Evolutionary conservation across 2,888 invertebrate genomes (phyloP).

Genomic region (Smittia aterrima): DNA sequence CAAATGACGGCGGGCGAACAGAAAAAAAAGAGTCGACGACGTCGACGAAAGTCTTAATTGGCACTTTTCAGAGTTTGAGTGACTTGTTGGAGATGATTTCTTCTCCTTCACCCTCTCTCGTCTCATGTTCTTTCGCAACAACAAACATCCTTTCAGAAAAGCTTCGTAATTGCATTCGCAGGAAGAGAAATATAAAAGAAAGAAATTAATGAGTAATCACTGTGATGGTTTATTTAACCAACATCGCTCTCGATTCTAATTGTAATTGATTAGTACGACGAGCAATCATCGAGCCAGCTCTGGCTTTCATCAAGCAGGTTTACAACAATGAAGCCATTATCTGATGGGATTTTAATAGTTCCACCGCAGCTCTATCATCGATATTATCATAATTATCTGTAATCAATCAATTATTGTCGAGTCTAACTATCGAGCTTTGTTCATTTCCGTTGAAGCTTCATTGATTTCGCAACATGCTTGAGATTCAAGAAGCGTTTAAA

Average conservation of each 20-base stretch:
- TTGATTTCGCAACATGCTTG: not conserved
- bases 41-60: conserved; percentile 35
- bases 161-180: conserved; percentile 1
- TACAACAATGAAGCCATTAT: conserved; percentile 14
- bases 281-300: not conserved
- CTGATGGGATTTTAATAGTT: not conserved
- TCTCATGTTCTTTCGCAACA: not conserved
- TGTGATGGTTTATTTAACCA: not conserved
- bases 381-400: conserved; percentile 21
- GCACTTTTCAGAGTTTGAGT: conserved; percentile 35
- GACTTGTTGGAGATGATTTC: conserved; percentile 33
- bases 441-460: not conserved
- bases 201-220: conserved; percentile 6
- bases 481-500: not conserved
- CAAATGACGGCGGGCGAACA: conserved; percentile 14
- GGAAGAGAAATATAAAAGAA: not conserved
- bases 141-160: not conserved
- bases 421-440: not conserved
- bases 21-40: conserved; percentile 7
- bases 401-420: conserved; percentile 21
- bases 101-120: not conserved
- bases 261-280: conserved; percentile 5
- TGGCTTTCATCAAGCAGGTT: not conserved
- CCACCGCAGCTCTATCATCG: not conserved
- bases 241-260: not conserved